Evolutionary conservation across 2,113 vertebrate species (phyloP).

Genomic region (Passer domesticus): DNA sequence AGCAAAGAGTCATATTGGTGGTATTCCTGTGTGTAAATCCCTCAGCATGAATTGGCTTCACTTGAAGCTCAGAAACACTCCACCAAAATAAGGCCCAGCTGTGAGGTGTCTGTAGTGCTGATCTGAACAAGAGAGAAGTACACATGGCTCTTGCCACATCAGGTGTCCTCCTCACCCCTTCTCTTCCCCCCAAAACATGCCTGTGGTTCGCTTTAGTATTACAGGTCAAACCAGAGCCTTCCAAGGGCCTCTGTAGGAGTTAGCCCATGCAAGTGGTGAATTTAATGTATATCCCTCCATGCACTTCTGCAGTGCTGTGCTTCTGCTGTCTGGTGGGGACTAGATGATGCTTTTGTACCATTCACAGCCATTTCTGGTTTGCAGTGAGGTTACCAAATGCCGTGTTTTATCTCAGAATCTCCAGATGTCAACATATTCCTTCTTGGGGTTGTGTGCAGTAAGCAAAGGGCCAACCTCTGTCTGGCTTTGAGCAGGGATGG

Average conservation of each 20-base stretch:
- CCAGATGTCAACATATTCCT: background rate
- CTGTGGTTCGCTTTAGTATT: background rate
- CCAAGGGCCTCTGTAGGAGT: background rate
- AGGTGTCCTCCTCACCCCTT: background rate
- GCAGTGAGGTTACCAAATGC: background rate
- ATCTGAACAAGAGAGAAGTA: background rate
- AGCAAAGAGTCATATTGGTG: background rate
- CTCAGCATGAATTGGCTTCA: background rate
- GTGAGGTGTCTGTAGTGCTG: fast-evolving
- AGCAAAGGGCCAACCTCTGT: background rate
- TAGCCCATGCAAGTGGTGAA: background rate
- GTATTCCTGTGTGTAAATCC: conserved; percentile 18
- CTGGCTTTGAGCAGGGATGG: background rate
- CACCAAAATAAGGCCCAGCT: background rate
- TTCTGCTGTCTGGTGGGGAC: background rate
- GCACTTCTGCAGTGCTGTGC: background rate
- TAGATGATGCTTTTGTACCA: background rate
- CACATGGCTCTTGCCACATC: background rate
- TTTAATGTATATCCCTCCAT: too few species aligned
- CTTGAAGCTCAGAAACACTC: background rate
- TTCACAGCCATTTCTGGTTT: background rate
- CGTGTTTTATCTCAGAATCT: background rate
- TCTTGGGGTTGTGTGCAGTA: background rate
- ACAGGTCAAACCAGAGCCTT: background rate
- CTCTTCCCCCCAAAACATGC: background rate